phyloP scores from a whole-genome alignment of 2,797 vertebrate genomes.

The Rhabdophis nuchalis region DNA sequence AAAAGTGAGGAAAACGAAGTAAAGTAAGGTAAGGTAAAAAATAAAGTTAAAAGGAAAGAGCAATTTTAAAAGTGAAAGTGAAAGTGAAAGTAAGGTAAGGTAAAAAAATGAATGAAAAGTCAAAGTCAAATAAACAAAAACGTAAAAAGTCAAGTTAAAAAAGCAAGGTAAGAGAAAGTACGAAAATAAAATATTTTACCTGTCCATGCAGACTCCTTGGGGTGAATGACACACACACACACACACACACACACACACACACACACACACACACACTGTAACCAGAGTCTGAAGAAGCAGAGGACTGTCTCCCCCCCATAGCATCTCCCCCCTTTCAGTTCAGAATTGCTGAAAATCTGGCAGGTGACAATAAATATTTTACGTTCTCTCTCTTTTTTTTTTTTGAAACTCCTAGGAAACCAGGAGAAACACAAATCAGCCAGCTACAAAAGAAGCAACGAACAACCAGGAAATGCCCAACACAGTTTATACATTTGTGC shows the following conservation, averaged over 20 bases:
- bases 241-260: too few relatives aligned
- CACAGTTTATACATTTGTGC: background rate
- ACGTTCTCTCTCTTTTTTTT: background rate
- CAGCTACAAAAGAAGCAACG: background rate
- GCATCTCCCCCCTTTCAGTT: background rate
- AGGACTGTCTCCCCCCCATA: accelerated
- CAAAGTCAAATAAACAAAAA: too few relatives aligned
- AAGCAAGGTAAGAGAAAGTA: too few relatives aligned
- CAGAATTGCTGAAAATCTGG: background rate
- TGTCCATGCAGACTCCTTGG: background rate
- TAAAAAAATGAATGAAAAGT: too few relatives aligned
- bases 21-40: background rate
- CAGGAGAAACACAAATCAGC: background rate
- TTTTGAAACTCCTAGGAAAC: background rate
- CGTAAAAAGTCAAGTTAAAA: too few relatives aligned
- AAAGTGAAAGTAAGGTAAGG: background rate
- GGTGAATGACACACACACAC: too few relatives aligned
- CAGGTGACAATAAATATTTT: background rate
- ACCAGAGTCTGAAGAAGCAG: background rate
- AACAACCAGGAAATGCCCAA: accelerated
- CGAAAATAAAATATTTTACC: background rate
- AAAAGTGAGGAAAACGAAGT: background rate
- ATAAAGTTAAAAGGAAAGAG: too few relatives aligned
- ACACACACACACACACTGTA: too few relatives aligned
- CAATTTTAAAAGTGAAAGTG: background rate